Conservation (phyloP, 2,113 vertebrate genomes). For the Microtus pennsylvanicus region DNA sequence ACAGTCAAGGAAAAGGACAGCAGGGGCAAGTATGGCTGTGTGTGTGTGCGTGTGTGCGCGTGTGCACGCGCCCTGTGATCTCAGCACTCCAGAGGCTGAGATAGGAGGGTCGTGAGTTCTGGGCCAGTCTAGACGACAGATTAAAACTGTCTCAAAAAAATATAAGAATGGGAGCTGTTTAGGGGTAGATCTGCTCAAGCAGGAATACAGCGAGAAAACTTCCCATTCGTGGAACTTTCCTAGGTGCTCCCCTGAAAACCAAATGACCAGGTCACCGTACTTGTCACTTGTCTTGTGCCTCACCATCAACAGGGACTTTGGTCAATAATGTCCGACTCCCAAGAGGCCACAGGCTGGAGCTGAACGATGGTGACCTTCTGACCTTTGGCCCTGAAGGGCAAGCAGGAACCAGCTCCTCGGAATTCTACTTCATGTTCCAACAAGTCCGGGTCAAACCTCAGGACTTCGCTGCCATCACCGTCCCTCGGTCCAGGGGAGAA, state of each 20-base stretch:
- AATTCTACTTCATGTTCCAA: constrained; percentile 96
- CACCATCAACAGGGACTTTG: constrained; percentile 89
- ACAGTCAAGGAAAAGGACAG: background rate
- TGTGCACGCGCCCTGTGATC: background rate
- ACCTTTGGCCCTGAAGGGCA: constrained; percentile 88
- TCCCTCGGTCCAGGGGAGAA: constrained; percentile 87
- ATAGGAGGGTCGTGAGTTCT: background rate
- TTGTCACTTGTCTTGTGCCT: background rate
- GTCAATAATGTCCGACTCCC: constrained; percentile 92
- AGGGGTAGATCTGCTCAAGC: background rate
- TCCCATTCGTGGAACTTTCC: background rate
- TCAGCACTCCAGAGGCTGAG: background rate
- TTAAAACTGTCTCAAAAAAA: background rate
- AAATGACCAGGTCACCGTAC: background rate
- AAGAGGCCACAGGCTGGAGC: constrained; percentile 87
- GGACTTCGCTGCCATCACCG: constrained; percentile 94
- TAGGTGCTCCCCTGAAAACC: background rate
- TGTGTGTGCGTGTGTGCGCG: too few relatives aligned
- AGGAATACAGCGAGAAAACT: background rate
- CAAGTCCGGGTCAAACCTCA: constrained; percentile 93
- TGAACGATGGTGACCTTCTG: constrained; percentile 92
- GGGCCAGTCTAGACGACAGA: background rate
- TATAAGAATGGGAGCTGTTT: background rate
- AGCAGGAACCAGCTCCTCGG: constrained; percentile 75
- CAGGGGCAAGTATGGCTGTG: background rate